phyloP scores from a whole-genome alignment of 2,797 vertebrate species.

The Heteromormyrus szaboi region DNA sequence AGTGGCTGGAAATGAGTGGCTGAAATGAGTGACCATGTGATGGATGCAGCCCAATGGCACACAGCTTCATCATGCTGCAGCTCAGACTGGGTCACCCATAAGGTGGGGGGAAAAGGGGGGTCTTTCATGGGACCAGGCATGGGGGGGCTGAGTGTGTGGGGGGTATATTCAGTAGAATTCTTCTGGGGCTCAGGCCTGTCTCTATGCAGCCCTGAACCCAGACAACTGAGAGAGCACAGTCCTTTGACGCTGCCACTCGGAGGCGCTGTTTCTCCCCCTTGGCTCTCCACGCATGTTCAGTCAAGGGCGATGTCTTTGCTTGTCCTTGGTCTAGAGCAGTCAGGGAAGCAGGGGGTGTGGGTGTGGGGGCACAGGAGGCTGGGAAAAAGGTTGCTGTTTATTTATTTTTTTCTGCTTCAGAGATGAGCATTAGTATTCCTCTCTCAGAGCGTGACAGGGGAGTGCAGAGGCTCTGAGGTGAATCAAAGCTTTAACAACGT shows the following conservation, averaged over 20 bases:
- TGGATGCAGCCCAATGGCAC: background rate
- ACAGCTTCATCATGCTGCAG: background rate
- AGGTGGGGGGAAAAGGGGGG: background rate
- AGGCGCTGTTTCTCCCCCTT: background rate
- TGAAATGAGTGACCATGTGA: background rate
- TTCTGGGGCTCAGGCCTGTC: background rate
- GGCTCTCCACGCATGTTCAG: slow-evolving; percentile 47
- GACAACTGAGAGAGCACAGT: background rate
- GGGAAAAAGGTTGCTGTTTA: slow-evolving; percentile 15
- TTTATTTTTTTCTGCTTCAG: slow-evolving; percentile 40
- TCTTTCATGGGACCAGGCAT: background rate
- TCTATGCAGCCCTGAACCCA: background rate
- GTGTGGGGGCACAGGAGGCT: slow-evolving; percentile 16
- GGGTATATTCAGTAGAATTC: background rate
- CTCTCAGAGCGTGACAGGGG: slow-evolving; percentile 50
- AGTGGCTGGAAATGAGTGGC: background rate
- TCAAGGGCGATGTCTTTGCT: slow-evolving; percentile 59
- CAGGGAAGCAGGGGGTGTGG: slow-evolving; percentile 43
- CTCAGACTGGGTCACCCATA: background rate
- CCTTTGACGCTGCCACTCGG: background rate
- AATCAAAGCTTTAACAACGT: slow-evolving; percentile 15
- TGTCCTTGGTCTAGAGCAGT: slow-evolving; percentile 62
- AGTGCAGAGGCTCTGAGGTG: slow-evolving; percentile 38
- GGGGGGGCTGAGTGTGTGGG: background rate
- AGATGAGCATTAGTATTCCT: slow-evolving; percentile 64